phyloP scores from a whole-genome alignment of 2,888 invertebrate species.

The Microdon myrmicae region DNA sequence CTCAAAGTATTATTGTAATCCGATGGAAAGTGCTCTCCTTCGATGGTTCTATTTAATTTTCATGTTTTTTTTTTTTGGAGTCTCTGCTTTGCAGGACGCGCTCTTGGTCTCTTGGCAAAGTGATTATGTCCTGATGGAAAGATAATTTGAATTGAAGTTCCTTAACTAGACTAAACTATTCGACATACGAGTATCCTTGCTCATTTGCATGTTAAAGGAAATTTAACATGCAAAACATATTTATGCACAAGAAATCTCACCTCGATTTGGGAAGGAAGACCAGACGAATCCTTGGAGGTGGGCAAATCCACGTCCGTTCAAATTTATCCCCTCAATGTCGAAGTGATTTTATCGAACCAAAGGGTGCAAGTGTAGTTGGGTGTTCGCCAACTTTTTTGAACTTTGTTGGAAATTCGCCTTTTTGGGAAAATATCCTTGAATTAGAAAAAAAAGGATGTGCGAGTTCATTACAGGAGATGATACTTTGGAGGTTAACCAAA shows the following conservation, averaged over 20 bases:
- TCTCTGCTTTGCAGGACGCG: background rate
- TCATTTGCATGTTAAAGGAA: conserved; percentile 49
- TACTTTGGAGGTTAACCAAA: conserved; percentile 52
- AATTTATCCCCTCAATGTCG: conserved; percentile 14
- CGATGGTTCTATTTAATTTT: conserved; percentile 27
- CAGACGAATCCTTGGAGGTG: conserved; percentile 18
- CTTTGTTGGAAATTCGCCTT: conserved; percentile 7
- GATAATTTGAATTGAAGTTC: conserved; percentile 45
- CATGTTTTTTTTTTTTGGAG: background rate
- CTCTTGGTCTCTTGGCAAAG: conserved; percentile 12
- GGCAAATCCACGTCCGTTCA: conserved; percentile 21
- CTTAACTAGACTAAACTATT: conserved; percentile 20
- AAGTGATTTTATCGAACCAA: conserved; percentile 39
- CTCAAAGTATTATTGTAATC: conserved; percentile 41
- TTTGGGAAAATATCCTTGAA: conserved; percentile 13
- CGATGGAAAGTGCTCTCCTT: conserved; percentile 17
- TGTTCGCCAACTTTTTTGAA: conserved; percentile 39
- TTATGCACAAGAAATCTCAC: conserved; percentile 46
- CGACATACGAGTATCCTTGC: conserved; percentile 38
- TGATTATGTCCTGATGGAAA: conserved; percentile 51
- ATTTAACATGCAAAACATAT: conserved; percentile 51
- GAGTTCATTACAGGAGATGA: conserved; percentile 52
- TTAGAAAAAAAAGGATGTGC: conserved; percentile 30
- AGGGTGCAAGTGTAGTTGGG: conserved; percentile 24
- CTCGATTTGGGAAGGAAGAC: conserved; percentile 16